Conservation (phyloP, 2,797 vertebrate genomes). For the Pseudomugil gertrudae region DNA sequence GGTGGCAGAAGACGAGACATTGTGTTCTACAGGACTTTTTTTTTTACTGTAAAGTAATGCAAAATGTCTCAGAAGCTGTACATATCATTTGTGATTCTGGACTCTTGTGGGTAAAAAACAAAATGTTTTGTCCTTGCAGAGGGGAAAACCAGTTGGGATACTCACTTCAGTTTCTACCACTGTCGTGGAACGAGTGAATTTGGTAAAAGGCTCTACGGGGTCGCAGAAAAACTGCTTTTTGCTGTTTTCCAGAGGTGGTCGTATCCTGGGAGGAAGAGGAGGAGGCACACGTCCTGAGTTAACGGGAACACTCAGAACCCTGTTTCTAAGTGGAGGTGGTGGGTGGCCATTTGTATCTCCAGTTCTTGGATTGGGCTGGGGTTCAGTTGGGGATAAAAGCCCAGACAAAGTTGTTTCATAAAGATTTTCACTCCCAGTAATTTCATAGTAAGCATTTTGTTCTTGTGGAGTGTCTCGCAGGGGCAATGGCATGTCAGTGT, state of each 20-base stretch:
- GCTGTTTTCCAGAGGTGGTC: fast-evolving
- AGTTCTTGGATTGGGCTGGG: neutral
- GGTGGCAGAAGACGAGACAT: no score
- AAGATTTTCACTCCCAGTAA: neutral
- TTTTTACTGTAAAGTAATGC: no score
- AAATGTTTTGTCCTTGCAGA: conserved; percentile 10
- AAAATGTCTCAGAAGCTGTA: no score
- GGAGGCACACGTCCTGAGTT: conserved; percentile 40
- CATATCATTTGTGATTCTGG: no score
- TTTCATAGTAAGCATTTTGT: neutral
- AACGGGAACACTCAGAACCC: conserved; percentile 8
- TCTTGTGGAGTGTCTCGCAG: conserved; percentile 11
- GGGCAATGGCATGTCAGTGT: conserved; percentile 8
- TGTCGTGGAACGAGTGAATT: conserved; percentile 59
- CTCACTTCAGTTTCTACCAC: conserved; percentile 59
- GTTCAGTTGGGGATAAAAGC: neutral
- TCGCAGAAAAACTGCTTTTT: conserved; percentile 38
- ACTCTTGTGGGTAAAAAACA: neutral
- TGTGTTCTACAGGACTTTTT: no score
- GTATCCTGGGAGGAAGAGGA: conserved; percentile 63
- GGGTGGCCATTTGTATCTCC: neutral
- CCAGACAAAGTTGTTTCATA: conserved; percentile 8
- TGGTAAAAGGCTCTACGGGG: neutral
- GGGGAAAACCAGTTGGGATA: conserved; percentile 3
- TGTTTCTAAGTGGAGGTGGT: conserved; percentile 12